These are phyloP conservation scores for Pelodytes ibericus DNA, from an alignment of 2,797 vertebrate genomes.

Conservation along the genomic window DNA sequence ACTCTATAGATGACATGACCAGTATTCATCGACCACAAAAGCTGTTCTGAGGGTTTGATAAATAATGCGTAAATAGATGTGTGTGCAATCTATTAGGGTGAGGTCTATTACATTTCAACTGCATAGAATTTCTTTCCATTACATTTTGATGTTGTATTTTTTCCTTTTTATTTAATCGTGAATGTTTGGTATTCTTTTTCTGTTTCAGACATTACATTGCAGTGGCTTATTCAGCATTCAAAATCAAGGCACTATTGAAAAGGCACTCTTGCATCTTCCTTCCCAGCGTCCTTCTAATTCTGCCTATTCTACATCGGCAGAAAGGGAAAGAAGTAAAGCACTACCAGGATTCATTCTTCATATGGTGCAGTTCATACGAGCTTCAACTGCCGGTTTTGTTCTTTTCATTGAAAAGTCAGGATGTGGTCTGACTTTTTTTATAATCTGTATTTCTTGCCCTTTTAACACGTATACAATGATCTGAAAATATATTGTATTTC, in stretches of 20 bases:
- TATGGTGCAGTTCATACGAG: slow-evolving; percentile 58
- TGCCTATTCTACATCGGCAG: slow-evolving; percentile 54
- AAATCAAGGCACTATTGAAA: slow-evolving; percentile 65
- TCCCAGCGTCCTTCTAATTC: slow-evolving; percentile 57
- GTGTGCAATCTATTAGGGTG: too few relatives aligned
- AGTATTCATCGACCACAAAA: too few relatives aligned
- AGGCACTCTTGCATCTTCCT: slow-evolving; percentile 55
- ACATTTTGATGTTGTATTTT: not conserved
- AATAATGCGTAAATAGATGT: too few relatives aligned
- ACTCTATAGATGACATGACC: too few relatives aligned
- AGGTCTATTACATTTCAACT: too few relatives aligned
- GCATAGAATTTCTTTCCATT: too few relatives aligned
- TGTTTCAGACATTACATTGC: slow-evolving; percentile 62
- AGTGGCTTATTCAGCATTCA: slow-evolving; percentile 70
- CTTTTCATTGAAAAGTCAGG: slow-evolving; percentile 15
- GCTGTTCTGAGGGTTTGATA: too few relatives aligned
- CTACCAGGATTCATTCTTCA: slow-evolving; percentile 62
- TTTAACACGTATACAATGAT: slow-evolving; percentile 21
- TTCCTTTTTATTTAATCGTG: not conserved
- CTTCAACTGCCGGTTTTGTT: slow-evolving; percentile 35
- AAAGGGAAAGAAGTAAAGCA: slow-evolving; percentile 55
- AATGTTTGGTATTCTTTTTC: not conserved
- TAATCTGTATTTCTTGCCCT: slow-evolving; percentile 21
- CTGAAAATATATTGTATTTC: not conserved
- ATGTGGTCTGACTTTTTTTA: slow-evolving; percentile 33